These are phyloP conservation scores for pig (Sus scrofa) DNA, from an alignment of 2,113 vertebrate species.

Conservation along the genomic window T2T-Sscrofa CM000812.6:1811501-1812000, in stretches of 20 bases:
- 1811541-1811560: background rate
- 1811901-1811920: too few relatives aligned
- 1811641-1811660: background rate
- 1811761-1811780: too few relatives aligned
- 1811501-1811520: background rate
- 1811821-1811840: too few relatives aligned
- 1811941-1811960: background rate
- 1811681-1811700: rapidly evolving
- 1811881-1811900: too few relatives aligned
- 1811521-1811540: background rate
- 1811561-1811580: background rate
- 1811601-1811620: background rate
- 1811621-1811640: too few relatives aligned
- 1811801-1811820: too few relatives aligned
- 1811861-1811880: too few relatives aligned
- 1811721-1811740: background rate
- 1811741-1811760: rapidly evolving
- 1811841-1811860: too few relatives aligned
- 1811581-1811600: rapidly evolving
- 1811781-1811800: too few relatives aligned
- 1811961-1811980: rapidly evolving
- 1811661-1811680: rapidly evolving
- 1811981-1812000: background rate
- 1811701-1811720: background rate
- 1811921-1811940: background rate